A percentile compares a stretch with the other conserved stretches of the same genome.
Conservation (phyloP, 2,888 invertebrate species). For the Ochropleura plecta region DNA sequence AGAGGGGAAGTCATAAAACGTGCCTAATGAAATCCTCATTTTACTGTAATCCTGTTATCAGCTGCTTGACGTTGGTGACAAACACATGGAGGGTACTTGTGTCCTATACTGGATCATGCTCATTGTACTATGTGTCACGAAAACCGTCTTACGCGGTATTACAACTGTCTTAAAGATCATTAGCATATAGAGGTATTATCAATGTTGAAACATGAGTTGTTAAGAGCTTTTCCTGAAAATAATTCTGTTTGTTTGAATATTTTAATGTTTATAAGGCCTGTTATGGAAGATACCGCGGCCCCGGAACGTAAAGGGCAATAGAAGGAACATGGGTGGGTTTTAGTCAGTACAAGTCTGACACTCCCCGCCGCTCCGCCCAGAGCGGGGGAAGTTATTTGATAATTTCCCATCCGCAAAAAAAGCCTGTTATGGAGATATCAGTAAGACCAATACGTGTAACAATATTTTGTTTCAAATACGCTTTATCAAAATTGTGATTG, state of each 20-base stretch:
- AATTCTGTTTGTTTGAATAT: constrained; percentile 37
- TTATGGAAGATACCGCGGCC: too few relatives aligned
- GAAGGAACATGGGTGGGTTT: too few relatives aligned
- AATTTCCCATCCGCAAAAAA: too few relatives aligned
- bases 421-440: background rate
- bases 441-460: constrained; percentile 3
- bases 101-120: constrained; percentile 30
- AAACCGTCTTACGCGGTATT: constrained; percentile 46
- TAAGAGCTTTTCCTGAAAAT: constrained; percentile 20
- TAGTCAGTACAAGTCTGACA: too few relatives aligned
- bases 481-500: constrained; percentile 11
- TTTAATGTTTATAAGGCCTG: constrained; percentile 9
- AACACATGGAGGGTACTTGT: constrained; percentile 29
- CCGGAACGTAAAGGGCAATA: too few relatives aligned
- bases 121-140: constrained; percentile 29
- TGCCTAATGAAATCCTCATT: constrained; percentile 58
- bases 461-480: constrained; percentile 6
- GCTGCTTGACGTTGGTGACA: constrained; percentile 24
- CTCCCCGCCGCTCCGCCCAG: too few relatives aligned
- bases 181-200: constrained; percentile 31
- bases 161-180: constrained; percentile 34
- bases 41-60: constrained; percentile 54
- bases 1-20: constrained; percentile 24
- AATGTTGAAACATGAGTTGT: constrained; percentile 24
- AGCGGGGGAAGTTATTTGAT: too few relatives aligned